Conservation (phyloP, 2,113 vertebrate species). For the Catharus fuscescens region DNA sequence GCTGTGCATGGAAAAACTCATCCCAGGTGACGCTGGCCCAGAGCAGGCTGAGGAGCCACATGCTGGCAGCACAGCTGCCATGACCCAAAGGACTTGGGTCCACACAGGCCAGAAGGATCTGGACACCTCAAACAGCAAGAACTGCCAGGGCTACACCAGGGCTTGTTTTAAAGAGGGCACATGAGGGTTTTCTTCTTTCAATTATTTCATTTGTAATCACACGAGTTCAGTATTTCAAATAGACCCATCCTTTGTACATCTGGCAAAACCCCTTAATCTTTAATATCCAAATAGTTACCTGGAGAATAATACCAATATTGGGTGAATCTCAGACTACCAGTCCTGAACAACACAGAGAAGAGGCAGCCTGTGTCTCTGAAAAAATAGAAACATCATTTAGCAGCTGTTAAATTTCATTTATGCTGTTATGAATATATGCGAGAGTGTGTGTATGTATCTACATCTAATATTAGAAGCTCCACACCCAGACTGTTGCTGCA, state of each 20-base stretch:
- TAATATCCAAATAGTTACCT: not conserved
- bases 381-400: not conserved
- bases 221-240: not conserved
- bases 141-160: not conserved
- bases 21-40: not conserved
- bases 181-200: not conserved
- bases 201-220: not conserved
- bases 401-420: too few species aligned
- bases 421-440: not conserved
- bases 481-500: not conserved
- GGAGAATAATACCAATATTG: not conserved
- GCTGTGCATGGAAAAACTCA: rapidly evolving
- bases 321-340: not conserved
- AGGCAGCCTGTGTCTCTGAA: not conserved
- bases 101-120: not conserved
- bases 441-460: rapidly evolving
- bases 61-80: not conserved
- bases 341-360: not conserved
- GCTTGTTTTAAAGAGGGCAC: not conserved
- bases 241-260: not conserved
- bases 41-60: rapidly evolving
- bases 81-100: not conserved
- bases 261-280: not conserved
- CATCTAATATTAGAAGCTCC: not conserved
- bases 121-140: not conserved